These are phyloP conservation scores for Megalurothrips usitatus DNA, from an alignment of 2,888 invertebrate genomes.

Conservation along the genomic window DNA sequence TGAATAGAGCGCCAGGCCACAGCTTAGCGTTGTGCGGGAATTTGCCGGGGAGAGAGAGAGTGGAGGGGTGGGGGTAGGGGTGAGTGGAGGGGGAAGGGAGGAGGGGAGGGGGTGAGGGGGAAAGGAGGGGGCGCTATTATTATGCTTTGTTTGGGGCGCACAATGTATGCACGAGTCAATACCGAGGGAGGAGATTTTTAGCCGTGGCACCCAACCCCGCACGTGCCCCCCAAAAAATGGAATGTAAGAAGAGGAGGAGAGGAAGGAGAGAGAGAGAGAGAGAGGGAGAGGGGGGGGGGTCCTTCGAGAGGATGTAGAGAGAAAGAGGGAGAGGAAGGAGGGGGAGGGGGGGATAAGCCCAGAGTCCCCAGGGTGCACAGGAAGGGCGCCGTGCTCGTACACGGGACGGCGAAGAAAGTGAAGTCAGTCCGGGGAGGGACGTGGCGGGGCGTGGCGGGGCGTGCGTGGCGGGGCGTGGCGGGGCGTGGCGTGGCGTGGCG, in stretches of 20 bases:
- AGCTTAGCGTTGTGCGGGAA: not conserved
- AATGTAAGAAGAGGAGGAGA: no score
- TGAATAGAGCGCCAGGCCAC: not conserved
- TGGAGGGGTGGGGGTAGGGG: not conserved
- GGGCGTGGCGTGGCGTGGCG: not conserved
- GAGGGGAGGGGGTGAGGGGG: not conserved
- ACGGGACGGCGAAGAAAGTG: not conserved
- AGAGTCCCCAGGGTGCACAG: no score
- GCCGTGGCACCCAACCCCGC: not conserved
- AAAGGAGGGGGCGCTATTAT: not conserved
- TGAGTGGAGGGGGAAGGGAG: not conserved
- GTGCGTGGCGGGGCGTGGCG: not conserved
- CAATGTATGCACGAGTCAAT: constrained; percentile 17
- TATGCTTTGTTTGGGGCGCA: constrained; percentile 11
- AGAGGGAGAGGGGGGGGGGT: not conserved
- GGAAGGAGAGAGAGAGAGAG: not conserved
- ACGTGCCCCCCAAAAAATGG: not conserved
- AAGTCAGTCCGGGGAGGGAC: not conserved
- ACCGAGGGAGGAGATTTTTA: not conserved
- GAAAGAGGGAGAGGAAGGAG: not conserved
- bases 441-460: no score
- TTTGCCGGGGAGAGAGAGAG: not conserved
- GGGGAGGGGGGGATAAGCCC: no score
- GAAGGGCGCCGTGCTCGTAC: no score
- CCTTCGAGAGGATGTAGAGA: not conserved